phyloP scores from a whole-genome alignment of 2,113 vertebrate genomes.

The Orientallactaga bullata region DNA sequence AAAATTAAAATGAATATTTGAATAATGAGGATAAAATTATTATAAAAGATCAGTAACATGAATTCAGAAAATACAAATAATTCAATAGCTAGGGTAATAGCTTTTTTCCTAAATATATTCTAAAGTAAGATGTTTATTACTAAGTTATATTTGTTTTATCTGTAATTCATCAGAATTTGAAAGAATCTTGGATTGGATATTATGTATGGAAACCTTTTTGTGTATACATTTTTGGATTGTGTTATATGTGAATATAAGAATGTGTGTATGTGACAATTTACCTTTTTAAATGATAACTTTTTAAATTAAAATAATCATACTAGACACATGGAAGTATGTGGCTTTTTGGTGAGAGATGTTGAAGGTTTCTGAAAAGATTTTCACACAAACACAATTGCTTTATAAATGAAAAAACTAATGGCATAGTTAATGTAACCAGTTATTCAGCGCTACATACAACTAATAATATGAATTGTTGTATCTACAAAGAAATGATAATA shows the following conservation, averaged over 20 bases:
- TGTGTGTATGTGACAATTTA: not conserved
- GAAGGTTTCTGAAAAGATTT: not conserved
- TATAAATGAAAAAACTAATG: not conserved
- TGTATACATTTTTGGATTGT: not conserved
- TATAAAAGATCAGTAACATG: not conserved
- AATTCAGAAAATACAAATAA: not conserved
- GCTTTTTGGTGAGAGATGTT: not conserved
- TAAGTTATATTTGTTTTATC: conserved; percentile 3
- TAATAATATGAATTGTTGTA: too few relatives aligned
- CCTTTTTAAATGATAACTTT: not conserved
- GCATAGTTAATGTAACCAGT: not conserved
- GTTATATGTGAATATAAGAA: not conserved
- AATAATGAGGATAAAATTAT: not conserved
- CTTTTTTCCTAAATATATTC: not conserved
- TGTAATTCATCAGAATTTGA: conserved; percentile 3
- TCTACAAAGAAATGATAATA: too few relatives aligned
- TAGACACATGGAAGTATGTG: not conserved
- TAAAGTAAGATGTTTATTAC: not conserved
- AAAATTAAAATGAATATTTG: conserved; percentile 30
- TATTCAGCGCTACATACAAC: too few relatives aligned
- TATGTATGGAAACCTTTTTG: not conserved
- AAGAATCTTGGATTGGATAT: not conserved
- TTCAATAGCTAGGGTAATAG: not conserved
- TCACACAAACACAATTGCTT: not conserved
- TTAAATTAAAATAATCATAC: not conserved